phyloP scores from a whole-genome alignment of 2,113 vertebrate species.

The Microtus richardsoni region DNA sequence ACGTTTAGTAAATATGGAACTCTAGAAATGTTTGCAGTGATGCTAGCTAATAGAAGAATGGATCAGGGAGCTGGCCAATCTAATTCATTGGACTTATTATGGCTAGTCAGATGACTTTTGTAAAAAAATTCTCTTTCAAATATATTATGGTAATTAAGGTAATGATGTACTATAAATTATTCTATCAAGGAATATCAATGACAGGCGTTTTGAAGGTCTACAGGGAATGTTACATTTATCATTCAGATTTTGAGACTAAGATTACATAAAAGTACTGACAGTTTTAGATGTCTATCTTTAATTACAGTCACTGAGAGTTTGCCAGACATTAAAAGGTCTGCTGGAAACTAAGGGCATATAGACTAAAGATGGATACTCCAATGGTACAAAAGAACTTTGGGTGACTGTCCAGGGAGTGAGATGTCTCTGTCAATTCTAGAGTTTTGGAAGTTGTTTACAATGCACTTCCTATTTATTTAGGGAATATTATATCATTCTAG shows the following conservation, averaged over 20 bases:
- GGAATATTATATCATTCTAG: too few relatives aligned
- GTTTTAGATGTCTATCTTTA: slow-evolving; percentile 29
- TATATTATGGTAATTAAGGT: not conserved
- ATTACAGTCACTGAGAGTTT: not conserved
- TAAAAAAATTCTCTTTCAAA: not conserved
- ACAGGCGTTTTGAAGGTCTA: not conserved
- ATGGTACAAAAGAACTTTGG: too few relatives aligned
- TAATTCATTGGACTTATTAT: not conserved
- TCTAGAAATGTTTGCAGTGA: not conserved
- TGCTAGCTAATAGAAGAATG: not conserved
- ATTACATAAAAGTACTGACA: not conserved
- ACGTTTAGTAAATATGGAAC: not conserved
- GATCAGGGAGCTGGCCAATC: not conserved
- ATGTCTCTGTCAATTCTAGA: too few relatives aligned
- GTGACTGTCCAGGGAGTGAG: too few relatives aligned
- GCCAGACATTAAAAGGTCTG: too few relatives aligned
- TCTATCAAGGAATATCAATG: not conserved
- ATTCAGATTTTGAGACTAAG: not conserved
- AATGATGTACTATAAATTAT: not conserved
- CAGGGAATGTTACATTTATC: not conserved
- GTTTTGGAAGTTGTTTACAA: too few relatives aligned
- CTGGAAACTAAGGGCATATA: too few relatives aligned
- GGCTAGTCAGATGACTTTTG: not conserved
- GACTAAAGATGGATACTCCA: too few relatives aligned
- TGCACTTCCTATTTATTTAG: too few relatives aligned